These are phyloP conservation scores for Acanthoscelides obtectus DNA, from an alignment of 2,888 invertebrate genomes.

Conservation along the genomic window DNA sequence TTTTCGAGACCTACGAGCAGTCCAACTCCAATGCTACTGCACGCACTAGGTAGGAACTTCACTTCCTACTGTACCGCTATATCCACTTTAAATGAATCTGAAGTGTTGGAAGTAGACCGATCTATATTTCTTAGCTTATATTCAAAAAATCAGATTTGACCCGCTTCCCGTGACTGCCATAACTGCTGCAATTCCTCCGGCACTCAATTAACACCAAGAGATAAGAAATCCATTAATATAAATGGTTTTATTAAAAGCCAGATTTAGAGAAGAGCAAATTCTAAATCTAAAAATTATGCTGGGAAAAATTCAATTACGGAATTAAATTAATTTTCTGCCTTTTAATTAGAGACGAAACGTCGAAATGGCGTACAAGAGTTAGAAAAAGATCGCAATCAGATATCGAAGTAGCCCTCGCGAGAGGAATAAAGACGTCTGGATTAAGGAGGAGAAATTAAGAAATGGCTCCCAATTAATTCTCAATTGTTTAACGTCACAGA, in stretches of 20 bases:
- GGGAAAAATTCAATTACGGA: slow-evolving; percentile 48
- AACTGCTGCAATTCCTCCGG: not conserved
- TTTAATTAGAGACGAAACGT: slow-evolving; percentile 46
- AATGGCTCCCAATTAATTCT: slow-evolving; percentile 49
- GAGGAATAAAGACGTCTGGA: slow-evolving; percentile 21
- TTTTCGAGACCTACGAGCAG: no score
- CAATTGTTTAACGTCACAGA: slow-evolving; percentile 45
- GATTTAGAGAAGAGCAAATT: slow-evolving; percentile 23
- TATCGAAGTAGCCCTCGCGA: slow-evolving; percentile 3
- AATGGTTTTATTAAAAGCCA: slow-evolving; percentile 24
- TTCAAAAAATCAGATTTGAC: not conserved
- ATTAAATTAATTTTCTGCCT: slow-evolving; percentile 49
- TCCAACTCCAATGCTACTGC: no score
- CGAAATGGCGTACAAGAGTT: slow-evolving; percentile 43
- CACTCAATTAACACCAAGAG: not conserved
- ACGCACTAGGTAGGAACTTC: no score
- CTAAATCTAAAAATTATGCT: slow-evolving; percentile 27
- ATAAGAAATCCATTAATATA: slow-evolving; percentile 18
- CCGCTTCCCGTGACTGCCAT: not conserved
- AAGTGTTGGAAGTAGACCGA: no score
- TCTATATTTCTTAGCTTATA: not conserved
- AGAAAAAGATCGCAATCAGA: slow-evolving; percentile 32
- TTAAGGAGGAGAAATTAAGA: slow-evolving; percentile 33
- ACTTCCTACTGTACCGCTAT: no score
- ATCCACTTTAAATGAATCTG: no score